A percentile compares a stretch with the other conserved stretches of the same genome.
Evolutionary conservation across 2,888 invertebrate genomes (phyloP).

Genomic region (Subacronicta megacephala): DNA sequence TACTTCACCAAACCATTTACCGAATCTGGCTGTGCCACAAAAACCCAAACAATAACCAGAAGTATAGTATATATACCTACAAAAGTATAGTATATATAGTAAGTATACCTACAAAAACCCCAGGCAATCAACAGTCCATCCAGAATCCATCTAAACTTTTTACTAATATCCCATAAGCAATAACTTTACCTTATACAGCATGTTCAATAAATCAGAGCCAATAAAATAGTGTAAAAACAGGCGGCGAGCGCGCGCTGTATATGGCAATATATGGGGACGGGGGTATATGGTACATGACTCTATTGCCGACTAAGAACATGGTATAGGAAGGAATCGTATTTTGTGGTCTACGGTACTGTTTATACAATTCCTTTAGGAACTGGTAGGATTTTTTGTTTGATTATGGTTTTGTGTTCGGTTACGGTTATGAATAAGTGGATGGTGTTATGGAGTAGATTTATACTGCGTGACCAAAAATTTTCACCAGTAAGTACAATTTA

Average conservation of each 20-base stretch:
- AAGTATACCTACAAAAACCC: conserved; percentile 9
- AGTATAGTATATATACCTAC: conserved; percentile 5
- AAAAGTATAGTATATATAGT: too few relatives aligned
- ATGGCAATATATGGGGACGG: conserved; percentile 50
- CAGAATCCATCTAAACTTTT: conserved; percentile 32
- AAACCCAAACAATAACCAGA: conserved; percentile 13
- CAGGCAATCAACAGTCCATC: conserved; percentile 23
- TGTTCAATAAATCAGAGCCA: conserved; percentile 49
- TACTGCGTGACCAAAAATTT: not conserved
- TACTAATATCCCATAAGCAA: conserved; percentile 47
- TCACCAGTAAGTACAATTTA: too few relatives aligned
- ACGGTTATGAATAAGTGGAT: not conserved
- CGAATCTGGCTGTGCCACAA: not conserved
- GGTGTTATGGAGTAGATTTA: too few relatives aligned
- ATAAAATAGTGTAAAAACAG: conserved; percentile 54
- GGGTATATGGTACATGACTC: conserved; percentile 46
- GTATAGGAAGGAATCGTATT: conserved; percentile 21
- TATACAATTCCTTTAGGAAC: conserved; percentile 21
- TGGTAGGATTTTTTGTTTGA: conserved; percentile 5
- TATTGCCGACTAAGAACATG: conserved; percentile 41
- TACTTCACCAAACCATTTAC: too few relatives aligned
- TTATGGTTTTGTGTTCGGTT: too few relatives aligned
- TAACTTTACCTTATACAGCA: conserved; percentile 46
- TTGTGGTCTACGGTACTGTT: conserved; percentile 23
- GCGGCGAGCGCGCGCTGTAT: conserved; percentile 40